phyloP scores from a whole-genome alignment of 1,140 invertebrate genomes.

The Drosophila eugracilis region DNA sequence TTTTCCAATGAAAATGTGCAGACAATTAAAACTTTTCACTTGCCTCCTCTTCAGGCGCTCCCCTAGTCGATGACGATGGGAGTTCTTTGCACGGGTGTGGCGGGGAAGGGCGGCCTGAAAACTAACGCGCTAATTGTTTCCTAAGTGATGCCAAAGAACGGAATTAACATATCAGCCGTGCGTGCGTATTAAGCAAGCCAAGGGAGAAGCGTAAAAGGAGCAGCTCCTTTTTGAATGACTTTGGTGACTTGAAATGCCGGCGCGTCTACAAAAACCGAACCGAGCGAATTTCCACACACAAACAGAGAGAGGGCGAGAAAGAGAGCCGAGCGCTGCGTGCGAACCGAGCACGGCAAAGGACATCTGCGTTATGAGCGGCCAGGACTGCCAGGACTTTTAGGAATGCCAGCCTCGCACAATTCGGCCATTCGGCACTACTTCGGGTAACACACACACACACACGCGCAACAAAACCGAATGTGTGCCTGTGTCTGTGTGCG shows the following conservation, averaged over 20 bases:
- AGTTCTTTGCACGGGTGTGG: not conserved
- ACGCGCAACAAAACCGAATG: constrained; percentile 5
- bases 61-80: constrained; percentile 13
- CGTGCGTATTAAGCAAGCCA: constrained; percentile 56
- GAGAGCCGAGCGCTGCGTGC: constrained; percentile 28
- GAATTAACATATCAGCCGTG: constrained; percentile 80
- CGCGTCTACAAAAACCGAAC: constrained; percentile 39
- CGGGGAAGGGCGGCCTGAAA: constrained; percentile 20
- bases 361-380: constrained; percentile 74
- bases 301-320: too few species aligned
- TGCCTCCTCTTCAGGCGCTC: constrained; percentile 42
- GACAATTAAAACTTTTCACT: constrained; percentile 80
- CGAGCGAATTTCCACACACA: constrained; percentile 8
- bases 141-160: constrained; percentile 67
- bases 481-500: constrained; percentile 41
- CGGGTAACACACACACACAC: constrained; percentile 30
- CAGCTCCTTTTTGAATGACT: constrained; percentile 12
- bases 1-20: constrained; percentile 78
- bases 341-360: constrained; percentile 77
- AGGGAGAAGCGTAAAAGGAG: constrained; percentile 3
- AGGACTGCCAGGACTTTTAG: constrained; percentile 20
- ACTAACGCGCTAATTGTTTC: constrained; percentile 74
- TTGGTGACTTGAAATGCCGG: constrained; percentile 47
- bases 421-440: constrained; percentile 48
- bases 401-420: constrained; percentile 28